Conservation (phyloP, 2,113 vertebrate species). For the Melanotaenia duboulayi region DNA sequence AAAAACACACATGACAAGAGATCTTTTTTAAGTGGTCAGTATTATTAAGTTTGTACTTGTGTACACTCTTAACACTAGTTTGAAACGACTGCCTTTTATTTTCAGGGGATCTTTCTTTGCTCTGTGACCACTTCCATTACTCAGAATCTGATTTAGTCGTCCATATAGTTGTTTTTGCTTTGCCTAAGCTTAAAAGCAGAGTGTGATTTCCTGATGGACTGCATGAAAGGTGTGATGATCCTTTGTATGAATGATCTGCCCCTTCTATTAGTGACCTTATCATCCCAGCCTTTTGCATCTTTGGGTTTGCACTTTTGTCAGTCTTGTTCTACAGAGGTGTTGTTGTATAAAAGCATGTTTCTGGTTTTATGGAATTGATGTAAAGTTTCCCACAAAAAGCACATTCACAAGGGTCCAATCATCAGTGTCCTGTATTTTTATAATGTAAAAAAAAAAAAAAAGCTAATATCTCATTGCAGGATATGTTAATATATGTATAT, state of each 20-base stretch:
- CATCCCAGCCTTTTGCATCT: slow-evolving; percentile 45
- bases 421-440: slow-evolving; percentile 84
- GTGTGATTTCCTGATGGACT: slow-evolving; percentile 34
- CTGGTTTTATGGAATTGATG: slow-evolving; percentile 73
- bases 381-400: slow-evolving; percentile 76
- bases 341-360: slow-evolving; percentile 83
- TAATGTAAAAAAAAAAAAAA: slow-evolving; percentile 73
- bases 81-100: slow-evolving; percentile 65
- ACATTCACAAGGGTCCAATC: slow-evolving; percentile 80
- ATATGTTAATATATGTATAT: slow-evolving; percentile 79
- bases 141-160: slow-evolving; percentile 33
- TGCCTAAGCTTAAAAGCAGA: slow-evolving; percentile 22
- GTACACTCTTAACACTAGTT: slow-evolving; percentile 36
- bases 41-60: slow-evolving; percentile 34
- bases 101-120: slow-evolving; percentile 29
- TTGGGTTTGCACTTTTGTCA: slow-evolving; percentile 63
- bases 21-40: slow-evolving; percentile 37
- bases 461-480: slow-evolving; percentile 59
- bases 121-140: slow-evolving; percentile 17
- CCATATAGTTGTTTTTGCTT: slow-evolving; percentile 20
- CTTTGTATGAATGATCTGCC: slow-evolving; percentile 58
- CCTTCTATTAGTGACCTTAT: slow-evolving; percentile 44
- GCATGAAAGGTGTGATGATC: slow-evolving; percentile 52
- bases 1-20: slow-evolving; percentile 32
- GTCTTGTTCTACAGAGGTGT: slow-evolving; percentile 72